These are phyloP conservation scores for Tineola bisselliella DNA, from an alignment of 2,888 invertebrate species.

Conservation along the genomic window DNA sequence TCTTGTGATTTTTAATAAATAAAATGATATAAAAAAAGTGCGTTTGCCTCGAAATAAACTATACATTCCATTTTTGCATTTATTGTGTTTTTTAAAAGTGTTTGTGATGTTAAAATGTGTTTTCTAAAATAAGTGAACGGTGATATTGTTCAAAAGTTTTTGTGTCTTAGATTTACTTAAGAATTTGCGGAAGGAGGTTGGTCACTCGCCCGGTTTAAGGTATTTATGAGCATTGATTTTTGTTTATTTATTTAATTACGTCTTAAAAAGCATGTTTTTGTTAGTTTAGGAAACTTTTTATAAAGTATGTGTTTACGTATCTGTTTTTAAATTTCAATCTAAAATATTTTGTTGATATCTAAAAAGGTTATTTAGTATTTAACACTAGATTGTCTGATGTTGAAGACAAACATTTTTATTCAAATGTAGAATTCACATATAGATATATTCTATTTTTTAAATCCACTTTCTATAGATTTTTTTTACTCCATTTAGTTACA, in stretches of 20 bases:
- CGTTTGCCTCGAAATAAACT: not conserved
- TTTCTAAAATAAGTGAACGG: not conserved
- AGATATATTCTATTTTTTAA: too few species aligned
- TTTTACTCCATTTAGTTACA: too few species aligned
- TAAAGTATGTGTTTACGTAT: not conserved
- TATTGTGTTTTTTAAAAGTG: not conserved
- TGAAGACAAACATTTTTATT: too few species aligned
- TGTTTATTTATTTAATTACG: not conserved
- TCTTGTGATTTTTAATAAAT: not conserved
- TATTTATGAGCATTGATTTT: not conserved
- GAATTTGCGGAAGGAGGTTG: not conserved
- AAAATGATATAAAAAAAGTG: not conserved
- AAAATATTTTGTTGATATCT: not conserved
- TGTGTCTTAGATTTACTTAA: not conserved
- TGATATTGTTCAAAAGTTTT: not conserved
- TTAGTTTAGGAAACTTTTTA: not conserved
- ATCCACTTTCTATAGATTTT: too few species aligned
- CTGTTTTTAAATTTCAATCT: not conserved
- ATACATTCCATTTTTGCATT: slow-evolving; percentile 1
- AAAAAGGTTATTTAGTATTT: too few species aligned
- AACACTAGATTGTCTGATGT: too few species aligned
- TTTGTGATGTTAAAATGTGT: not conserved
- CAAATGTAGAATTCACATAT: too few species aligned
- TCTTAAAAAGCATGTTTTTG: not conserved
- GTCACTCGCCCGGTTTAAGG: slow-evolving; percentile 7